phyloP scores from a whole-genome alignment of 2,113 vertebrate species.

The Jacana jacana region DNA sequence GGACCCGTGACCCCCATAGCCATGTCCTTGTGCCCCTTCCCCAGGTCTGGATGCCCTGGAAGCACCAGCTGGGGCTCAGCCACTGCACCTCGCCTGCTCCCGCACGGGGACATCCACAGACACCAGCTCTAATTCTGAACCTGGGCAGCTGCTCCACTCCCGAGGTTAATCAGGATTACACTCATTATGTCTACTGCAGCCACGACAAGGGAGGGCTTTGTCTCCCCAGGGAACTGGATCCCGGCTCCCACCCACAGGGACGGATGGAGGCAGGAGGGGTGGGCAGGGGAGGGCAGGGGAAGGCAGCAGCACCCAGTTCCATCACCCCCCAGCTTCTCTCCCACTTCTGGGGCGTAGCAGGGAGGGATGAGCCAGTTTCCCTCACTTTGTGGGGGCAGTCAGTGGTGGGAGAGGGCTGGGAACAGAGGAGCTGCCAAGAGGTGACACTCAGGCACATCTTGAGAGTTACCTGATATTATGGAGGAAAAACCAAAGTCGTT shows the following conservation, averaged over 20 bases:
- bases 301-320: not conserved
- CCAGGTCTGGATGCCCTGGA: not conserved
- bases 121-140: conserved; percentile 9
- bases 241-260: not conserved
- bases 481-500: conserved; percentile 68
- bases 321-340: not conserved
- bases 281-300: not conserved
- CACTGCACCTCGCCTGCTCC: not conserved
- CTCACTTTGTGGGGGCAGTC: not conserved
- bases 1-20: not conserved
- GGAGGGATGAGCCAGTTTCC: not conserved
- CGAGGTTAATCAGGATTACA: conserved; percentile 59
- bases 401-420: not conserved
- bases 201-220: not conserved
- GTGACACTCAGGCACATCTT: rapidly evolving
- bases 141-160: not conserved
- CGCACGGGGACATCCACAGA: not conserved
- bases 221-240: not conserved
- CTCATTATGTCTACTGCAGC: not conserved
- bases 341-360: rapidly evolving
- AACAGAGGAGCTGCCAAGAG: not conserved
- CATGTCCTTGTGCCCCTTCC: not conserved
- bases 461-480: conserved; percentile 69
- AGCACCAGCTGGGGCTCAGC: not conserved
- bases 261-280: rapidly evolving